phyloP scores from a whole-genome alignment of 2,888 invertebrate genomes.

The Spodoptera picta region DNA sequence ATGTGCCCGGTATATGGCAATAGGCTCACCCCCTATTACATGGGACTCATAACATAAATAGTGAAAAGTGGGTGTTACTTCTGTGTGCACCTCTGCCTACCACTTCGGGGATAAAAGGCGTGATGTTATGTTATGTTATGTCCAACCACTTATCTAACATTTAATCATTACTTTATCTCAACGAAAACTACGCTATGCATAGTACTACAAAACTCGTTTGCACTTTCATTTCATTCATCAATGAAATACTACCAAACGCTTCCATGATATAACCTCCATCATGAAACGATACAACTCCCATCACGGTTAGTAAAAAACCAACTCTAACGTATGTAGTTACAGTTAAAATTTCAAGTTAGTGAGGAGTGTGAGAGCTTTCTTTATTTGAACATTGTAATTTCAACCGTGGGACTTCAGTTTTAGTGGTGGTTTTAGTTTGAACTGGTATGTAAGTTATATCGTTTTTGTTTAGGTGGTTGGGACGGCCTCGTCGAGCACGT shows the following conservation, averaged over 20 bases:
- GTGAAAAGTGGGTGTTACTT: too few relatives aligned
- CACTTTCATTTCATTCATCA: conserved; percentile 56
- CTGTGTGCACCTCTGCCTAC: too few relatives aligned
- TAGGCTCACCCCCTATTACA: too few relatives aligned
- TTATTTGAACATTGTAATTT: not conserved
- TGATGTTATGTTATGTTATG: too few relatives aligned
- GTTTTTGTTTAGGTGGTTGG: conserved; percentile 5
- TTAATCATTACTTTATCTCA: conserved; percentile 44
- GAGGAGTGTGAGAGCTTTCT: conserved; percentile 14
- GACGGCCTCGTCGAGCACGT: conserved; percentile 47
- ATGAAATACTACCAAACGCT: conserved; percentile 48
- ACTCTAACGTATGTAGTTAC: rapidly evolving
- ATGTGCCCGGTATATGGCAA: too few relatives aligned
- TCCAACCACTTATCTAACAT: conserved; percentile 29
- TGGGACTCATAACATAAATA: too few relatives aligned
- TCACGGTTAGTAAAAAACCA: conserved; percentile 11
- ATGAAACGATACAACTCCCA: conserved; percentile 9
- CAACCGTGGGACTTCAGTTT: rapidly evolving
- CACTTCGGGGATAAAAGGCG: too few relatives aligned
- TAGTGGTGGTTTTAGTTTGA: conserved; percentile 13
- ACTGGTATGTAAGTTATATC: conserved; percentile 5
- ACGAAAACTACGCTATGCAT: conserved; percentile 47
- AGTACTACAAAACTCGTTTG: conserved; percentile 55
- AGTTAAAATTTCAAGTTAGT: conserved; percentile 2
- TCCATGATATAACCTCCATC: conserved; percentile 19